Percentiles rank a stretch among this genome's conserved stretches.
phyloP scores from a whole-genome alignment of 2,113 vertebrate species.

The Pluvianellus socialis region DNA sequence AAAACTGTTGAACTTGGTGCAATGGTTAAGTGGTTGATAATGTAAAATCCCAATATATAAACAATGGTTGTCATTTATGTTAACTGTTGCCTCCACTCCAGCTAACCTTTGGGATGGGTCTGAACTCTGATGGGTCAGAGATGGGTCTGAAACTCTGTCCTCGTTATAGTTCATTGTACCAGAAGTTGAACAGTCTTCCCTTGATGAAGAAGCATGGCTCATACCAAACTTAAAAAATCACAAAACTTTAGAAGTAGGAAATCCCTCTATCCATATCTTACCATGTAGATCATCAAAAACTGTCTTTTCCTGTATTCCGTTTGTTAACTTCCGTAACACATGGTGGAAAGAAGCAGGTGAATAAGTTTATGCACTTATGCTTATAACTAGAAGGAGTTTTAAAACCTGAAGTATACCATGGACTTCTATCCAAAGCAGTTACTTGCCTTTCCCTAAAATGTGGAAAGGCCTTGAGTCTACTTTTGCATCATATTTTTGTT shows the following conservation, averaged over 20 bases:
- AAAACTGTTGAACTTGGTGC: background rate
- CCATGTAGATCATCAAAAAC: background rate
- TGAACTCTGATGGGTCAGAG: no score
- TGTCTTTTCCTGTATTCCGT: background rate
- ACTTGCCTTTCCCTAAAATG: background rate
- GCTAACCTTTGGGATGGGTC: background rate
- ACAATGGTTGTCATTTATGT: background rate
- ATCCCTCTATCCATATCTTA: background rate
- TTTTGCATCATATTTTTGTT: background rate
- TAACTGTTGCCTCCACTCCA: background rate
- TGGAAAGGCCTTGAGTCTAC: background rate
- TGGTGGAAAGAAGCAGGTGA: background rate
- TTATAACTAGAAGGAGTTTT: background rate
- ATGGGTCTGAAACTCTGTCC: background rate
- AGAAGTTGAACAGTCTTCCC: background rate
- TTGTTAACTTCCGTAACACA: background rate
- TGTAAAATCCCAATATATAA: background rate
- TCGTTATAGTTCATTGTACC: background rate
- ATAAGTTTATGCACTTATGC: background rate
- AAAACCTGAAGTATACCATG: background rate
- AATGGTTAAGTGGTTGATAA: background rate
- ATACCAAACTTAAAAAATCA: background rate
- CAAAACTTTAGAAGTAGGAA: background rate
- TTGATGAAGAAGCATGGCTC: background rate
- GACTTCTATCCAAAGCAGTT: background rate